Base-by-base conservation (phyloP, 2,797 vertebrate genomes). In the Sardinella longiceps region DNA sequence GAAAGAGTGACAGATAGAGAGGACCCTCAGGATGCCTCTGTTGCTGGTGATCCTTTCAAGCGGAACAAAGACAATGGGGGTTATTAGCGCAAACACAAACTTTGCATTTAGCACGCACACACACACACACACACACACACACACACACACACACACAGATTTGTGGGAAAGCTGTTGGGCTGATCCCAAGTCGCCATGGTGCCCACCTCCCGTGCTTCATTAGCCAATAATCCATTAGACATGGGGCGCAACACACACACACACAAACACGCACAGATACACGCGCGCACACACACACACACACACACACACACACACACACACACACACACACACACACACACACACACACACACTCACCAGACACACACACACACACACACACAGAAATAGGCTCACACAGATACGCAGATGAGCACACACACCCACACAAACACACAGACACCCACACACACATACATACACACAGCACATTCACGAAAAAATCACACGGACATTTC, bases 51-150 rank as follows among this genome's bases (percentile, higher is more conserved):
- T 94, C 92, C 92, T 91, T 88, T 95, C 94, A 94, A 92, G 93
- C 93, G 93, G 92, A 95, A 94, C 92, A 83, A 84, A 95, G 89
- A 94, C 92, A 93, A 93, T 93, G 91, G 91, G 63, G 87, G 88
- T 90, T 91, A 95, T 95, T 94, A 94, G 91, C 63, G 28, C 63
- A 70, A 70, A 88, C 89, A 87, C 86, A 85, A 93, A 93, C 92
- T 92, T 92, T 30, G 63, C 63, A 70, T 70, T 70, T 30, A 28
- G 3, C 63, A 14, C 63, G 4, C 28, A 70, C 63, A 37, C 63
- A 18, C 63, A 70, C 63, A 70, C 63, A 37, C 63, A 70, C 63
- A 70, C 63, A 33, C 63, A 66, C 63, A 66, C 63, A 66, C 63
- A 66, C 63, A 66, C 63, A 33, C 63, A 70, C 63, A 33, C 63